Base-by-base conservation (phyloP, 2,888 invertebrate species). In the Melangyna quadrimaculata region DNA sequence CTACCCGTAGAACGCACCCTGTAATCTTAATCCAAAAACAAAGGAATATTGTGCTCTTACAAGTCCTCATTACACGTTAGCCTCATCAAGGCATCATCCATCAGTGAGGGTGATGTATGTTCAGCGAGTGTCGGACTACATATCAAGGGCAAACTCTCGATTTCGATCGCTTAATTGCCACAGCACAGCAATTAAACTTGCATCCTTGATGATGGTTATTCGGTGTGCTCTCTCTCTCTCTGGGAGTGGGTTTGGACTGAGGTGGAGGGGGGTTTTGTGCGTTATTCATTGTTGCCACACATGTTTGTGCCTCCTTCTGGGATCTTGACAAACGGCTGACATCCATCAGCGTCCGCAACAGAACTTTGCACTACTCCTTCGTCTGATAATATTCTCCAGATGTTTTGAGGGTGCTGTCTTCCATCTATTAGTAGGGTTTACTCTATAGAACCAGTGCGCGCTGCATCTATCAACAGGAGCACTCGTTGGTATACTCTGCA, bases 291-390 rank as follows among this genome's bases (percentile, higher is more conserved):
- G 57, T 51, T 74, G 61, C 73, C 72, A 73, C 72, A 73, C 37
- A 57, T 70, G 48, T 70, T 29, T 40, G 45, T 71, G 48, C 72
- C 55, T 73, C 61, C 78, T 78, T 69, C 37, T 61, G 70, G 35
- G 74, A 83, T 79, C 83, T 79, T 83, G 83, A 83, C 83, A 83
- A 83, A 79, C 83, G 79, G 83, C 79, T 79, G 78, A 83, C 78
- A 83, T 83, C 73, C 78, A 78, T 79, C 83, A 79, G 79, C 74
- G 79, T 83, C 83, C 78, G 48, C 65, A 67, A 43, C 43, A 69
- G 19, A 48, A 51, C 51, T 70, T 29, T 69, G 48, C 43, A 43
- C 57, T 67, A 73, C 78, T 83, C 73, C 82, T 73, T 83, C 37
- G 69, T 63, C 61, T 78, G 73, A 51, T 83, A 78, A 83, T 83